Conservation (phyloP, 2,888 invertebrate genomes). For the Cyaniris semiargus region DNA sequence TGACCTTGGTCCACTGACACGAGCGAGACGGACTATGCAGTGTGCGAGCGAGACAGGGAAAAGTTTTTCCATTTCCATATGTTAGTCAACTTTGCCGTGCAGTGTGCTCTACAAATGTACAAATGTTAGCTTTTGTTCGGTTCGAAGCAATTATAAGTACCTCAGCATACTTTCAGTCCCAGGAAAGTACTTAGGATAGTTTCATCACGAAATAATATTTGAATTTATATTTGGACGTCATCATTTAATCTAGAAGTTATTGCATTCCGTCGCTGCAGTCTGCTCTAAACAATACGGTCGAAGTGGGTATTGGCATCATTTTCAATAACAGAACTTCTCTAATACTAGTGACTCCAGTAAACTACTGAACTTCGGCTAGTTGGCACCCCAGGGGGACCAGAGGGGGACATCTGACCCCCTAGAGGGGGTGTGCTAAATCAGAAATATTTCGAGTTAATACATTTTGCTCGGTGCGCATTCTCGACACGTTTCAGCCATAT, state of each 20-base stretch:
- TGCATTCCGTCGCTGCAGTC: neutral
- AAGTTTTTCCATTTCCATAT: constrained; percentile 1
- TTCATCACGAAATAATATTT: too few species aligned
- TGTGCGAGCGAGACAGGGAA: neutral
- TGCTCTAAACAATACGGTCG: neutral
- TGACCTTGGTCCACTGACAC: constrained; percentile 1
- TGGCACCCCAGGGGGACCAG: neutral
- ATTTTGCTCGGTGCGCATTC: neutral
- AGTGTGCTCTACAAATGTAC: neutral
- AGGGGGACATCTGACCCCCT: neutral
- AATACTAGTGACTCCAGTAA: neutral
- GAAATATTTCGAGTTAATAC: neutral
- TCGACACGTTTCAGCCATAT: neutral
- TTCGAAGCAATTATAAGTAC: neutral
- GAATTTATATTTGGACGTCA: neutral
- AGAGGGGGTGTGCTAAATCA: neutral
- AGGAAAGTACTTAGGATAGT: too few species aligned
- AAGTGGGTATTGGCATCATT: neutral
- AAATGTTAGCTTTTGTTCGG: neutral
- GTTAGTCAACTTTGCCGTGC: neutral
- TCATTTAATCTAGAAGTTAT: neutral
- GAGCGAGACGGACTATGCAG: constrained; percentile 1
- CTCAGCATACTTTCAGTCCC: too few species aligned
- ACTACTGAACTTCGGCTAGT: neutral
- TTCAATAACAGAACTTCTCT: neutral